These are phyloP conservation scores for Carollia perspicillata DNA, from an alignment of 2,113 vertebrate species.

Conservation along the genomic window DNA sequence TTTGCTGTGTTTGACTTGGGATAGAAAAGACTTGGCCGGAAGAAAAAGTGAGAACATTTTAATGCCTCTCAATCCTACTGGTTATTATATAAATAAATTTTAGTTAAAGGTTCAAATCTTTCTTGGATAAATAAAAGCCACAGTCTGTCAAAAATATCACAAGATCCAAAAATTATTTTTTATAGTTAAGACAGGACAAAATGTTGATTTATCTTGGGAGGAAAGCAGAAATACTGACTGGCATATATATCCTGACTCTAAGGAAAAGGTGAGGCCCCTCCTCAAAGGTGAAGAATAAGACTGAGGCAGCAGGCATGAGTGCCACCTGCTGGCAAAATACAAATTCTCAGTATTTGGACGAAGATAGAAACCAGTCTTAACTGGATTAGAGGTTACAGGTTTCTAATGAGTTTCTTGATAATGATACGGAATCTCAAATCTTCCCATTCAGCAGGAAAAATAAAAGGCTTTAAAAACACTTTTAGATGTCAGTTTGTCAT, in stretches of 20 bases:
- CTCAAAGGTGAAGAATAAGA: slow-evolving; percentile 1
- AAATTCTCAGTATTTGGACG: background rate
- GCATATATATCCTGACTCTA: background rate
- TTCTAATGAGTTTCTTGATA: background rate
- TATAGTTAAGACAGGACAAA: background rate
- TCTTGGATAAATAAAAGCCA: slow-evolving; percentile 6
- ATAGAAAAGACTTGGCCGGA: background rate
- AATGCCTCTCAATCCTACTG: background rate
- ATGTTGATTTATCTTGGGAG: background rate
- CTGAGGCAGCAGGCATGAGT: background rate
- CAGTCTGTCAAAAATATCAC: background rate
- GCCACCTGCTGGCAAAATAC: slow-evolving; percentile 67
- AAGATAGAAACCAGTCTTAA: background rate
- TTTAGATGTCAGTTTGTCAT: background rate
- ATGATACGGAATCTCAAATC: background rate
- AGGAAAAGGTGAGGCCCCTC: background rate
- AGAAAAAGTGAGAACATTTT: background rate
- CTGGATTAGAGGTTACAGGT: background rate
- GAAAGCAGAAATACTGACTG: background rate
- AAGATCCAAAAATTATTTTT: background rate
- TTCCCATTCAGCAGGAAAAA: background rate
- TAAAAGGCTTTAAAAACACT: background rate
- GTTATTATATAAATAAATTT: background rate
- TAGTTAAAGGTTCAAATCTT: slow-evolving; percentile 6
- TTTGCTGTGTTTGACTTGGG: background rate